Percentiles rank a stretch among this genome's conserved stretches.
These are phyloP conservation scores for Drosophila busckii DNA, from an alignment of 1,140 invertebrate species.

Conservation along the genomic window DNA sequence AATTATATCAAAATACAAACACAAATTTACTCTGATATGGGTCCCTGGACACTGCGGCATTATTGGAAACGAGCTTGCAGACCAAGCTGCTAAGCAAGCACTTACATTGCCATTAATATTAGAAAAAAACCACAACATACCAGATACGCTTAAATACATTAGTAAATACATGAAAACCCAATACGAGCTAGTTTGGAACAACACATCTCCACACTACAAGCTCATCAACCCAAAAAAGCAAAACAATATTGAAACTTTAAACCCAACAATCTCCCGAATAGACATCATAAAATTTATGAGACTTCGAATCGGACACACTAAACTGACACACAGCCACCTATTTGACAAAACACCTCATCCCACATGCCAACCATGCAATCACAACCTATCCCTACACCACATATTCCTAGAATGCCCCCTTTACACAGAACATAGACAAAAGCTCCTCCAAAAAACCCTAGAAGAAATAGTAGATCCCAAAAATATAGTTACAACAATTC, in stretches of 20 bases:
- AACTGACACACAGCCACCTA: constrained; percentile 1
- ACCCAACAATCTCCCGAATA: neutral
- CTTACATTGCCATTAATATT: neutral
- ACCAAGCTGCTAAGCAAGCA: neutral
- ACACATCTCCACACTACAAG: neutral
- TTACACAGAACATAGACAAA: neutral
- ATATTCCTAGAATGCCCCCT: neutral
- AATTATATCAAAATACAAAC: constrained; percentile 4
- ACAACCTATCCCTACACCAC: neutral
- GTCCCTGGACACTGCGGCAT: constrained; percentile 7
- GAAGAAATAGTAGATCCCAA: neutral
- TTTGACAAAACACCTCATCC: neutral
- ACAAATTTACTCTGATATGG: neutral
- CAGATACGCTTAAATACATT: neutral
- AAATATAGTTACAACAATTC: constrained; percentile 1
- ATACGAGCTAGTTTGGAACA: neutral
- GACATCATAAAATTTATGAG: neutral
- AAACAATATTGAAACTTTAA: neutral
- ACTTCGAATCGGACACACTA: constrained; percentile 7
- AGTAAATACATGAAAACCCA: neutral
- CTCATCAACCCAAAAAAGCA: neutral
- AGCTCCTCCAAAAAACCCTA: neutral
- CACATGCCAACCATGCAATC: neutral
- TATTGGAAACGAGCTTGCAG: neutral
- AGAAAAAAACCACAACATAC: constrained; percentile 1